Evolutionary conservation across 1,140 invertebrate genomes (phyloP), one percentile per base, ranked within the genome.

Genomic region (Anastatus disparis): DNA sequence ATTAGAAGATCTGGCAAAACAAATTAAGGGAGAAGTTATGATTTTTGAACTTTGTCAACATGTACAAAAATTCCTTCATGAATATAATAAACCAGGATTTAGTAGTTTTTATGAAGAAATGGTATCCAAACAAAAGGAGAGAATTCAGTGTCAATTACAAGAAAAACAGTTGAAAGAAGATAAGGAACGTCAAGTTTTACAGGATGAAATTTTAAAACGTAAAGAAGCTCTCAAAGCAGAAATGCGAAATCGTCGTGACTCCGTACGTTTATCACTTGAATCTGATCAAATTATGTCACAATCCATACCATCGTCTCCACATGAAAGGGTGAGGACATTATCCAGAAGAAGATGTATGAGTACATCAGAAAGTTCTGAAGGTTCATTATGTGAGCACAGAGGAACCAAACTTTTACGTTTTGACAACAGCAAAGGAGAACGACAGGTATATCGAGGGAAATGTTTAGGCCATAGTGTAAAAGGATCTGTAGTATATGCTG

Each of bases 41-140:
- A 90, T 95, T 50, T 92, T 90, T 79, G 89, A 94, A 70, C 78
- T 95, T 17, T 88, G 90, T 15, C 89, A 92, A 76, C 85, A 90
- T 76, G 89, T 93, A 2, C 86, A 91, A 79, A 86, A 89, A 84
- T 94, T 91, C 81, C 84, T 95, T 2, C 88, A 91, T 73, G 77
- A 88, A 20, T 86, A 94, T 77, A 94, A 94, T 77, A 91, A 91
- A 78, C 92, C 93, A 20, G 88, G 89, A 1, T 89, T 87, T 70
- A 87, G 89, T 64, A 94, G 93, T 44, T 94, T 94, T 82, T 94
- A 94, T 80, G 93, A 95, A 71, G 91, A 95, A 82, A 95, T 95
- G 93, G 80, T 94, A 4, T 87, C 85, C 13, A 89, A 90, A 64
- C 88, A 91, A 70, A 82, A 88, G 70, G 88, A 90, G 78, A 85